Conservation (phyloP, 2,797 vertebrate genomes). For the Chloroceryle amazona region DNA sequence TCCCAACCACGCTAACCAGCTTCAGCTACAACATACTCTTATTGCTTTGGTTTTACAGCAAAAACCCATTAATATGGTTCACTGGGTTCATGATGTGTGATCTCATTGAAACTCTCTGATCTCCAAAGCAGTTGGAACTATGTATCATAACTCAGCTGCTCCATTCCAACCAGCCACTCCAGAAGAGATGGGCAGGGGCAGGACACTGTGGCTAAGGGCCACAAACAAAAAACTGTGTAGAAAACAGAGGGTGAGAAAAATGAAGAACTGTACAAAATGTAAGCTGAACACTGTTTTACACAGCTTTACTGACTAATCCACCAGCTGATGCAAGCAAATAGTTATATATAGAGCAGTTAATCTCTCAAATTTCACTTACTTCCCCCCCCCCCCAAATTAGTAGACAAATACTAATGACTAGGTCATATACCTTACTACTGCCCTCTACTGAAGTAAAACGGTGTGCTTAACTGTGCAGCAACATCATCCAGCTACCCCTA, state of each 20-base stretch:
- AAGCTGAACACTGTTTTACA: neutral
- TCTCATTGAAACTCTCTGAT: neutral
- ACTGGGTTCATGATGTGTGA: accelerated
- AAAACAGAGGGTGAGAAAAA: neutral
- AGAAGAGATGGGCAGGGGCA: neutral
- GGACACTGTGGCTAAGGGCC: accelerated
- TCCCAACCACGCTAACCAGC: neutral
- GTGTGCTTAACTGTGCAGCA: neutral
- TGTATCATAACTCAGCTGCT: neutral
- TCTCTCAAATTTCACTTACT: neutral
- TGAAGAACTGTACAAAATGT: neutral
- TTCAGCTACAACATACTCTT: neutral
- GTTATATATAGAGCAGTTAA: neutral
- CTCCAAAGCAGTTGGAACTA: neutral
- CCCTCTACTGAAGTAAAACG: slow-evolving; percentile 17
- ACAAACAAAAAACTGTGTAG: neutral
- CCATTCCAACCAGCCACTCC: neutral
- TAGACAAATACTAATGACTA: neutral
- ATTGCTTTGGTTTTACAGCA: neutral
- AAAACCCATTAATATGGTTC: neutral
- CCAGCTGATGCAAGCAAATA: neutral
- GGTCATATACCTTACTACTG: neutral
- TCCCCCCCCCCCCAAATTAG: accelerated
- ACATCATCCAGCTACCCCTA: neutral
- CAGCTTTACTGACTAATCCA: neutral